Evolutionary conservation across 2,888 invertebrate genomes (phyloP).

Genomic region (Amphiduros pacificus): DNA sequence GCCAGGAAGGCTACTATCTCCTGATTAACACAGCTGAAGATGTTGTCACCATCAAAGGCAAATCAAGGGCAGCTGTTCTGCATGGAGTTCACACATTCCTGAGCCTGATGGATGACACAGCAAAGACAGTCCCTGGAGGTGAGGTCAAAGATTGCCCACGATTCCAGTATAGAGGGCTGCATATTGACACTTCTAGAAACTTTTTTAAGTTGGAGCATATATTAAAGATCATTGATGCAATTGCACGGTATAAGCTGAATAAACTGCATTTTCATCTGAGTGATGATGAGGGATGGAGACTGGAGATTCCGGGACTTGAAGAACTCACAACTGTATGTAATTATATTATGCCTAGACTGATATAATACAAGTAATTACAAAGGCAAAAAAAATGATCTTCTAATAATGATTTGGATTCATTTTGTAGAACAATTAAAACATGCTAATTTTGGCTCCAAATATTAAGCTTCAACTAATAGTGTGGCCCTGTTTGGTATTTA

Average conservation of each 20-base stretch:
- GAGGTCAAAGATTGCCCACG: slow-evolving; percentile 23
- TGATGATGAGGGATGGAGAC: slow-evolving; percentile 53
- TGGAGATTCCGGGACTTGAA: slow-evolving; percentile 37
- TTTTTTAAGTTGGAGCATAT: slow-evolving; percentile 4
- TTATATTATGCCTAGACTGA: too few relatives aligned
- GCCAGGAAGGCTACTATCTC: slow-evolving; percentile 9
- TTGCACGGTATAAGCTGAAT: slow-evolving; percentile 51
- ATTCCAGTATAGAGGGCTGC: slow-evolving; percentile 9
- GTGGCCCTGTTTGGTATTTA: too few relatives aligned
- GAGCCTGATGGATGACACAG: neutral
- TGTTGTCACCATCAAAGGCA: slow-evolving; percentile 17
- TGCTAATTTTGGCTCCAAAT: too few relatives aligned
- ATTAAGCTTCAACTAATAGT: too few relatives aligned
- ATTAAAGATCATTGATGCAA: slow-evolving; percentile 37
- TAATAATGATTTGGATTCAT: too few relatives aligned
- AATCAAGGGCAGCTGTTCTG: slow-evolving; percentile 21
- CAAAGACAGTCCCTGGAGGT: slow-evolving; percentile 1
- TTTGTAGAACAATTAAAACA: too few relatives aligned
- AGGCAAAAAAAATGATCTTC: too few relatives aligned
- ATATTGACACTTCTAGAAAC: slow-evolving; percentile 15
- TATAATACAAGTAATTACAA: too few relatives aligned
- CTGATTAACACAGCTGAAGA: slow-evolving; percentile 15
- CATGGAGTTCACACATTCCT: slow-evolving; percentile 26
- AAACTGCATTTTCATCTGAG: slow-evolving; percentile 49
- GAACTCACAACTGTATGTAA: slow-evolving; percentile 19